A percentile compares a stretch with the other conserved stretches of the same genome.
phyloP scores from a whole-genome alignment of 1,140 invertebrate genomes.

The Trachymyrmex septentrionalis region DNA sequence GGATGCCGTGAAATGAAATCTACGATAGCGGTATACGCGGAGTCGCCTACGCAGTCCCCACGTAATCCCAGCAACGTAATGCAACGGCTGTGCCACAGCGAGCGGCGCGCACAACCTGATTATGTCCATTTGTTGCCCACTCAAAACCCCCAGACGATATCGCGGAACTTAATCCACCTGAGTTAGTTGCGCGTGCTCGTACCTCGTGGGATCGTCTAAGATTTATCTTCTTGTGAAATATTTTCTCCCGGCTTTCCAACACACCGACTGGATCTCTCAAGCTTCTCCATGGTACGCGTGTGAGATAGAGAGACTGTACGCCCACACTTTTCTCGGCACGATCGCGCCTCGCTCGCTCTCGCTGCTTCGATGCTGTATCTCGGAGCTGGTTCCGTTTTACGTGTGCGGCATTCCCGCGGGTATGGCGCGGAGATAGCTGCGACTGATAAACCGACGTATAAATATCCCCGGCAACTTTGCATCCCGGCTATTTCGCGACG shows the following conservation, averaged over 20 bases:
- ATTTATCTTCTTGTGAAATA: constrained; percentile 72
- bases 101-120: constrained; percentile 26
- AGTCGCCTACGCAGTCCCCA: background rate
- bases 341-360: background rate
- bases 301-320: background rate
- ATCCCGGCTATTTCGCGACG: constrained; percentile 21
- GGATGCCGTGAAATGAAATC: constrained; percentile 29
- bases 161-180: constrained; percentile 69
- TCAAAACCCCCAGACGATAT: constrained; percentile 34
- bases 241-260: constrained; percentile 57
- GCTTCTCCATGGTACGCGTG: background rate
- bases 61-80: constrained; percentile 58
- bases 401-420: constrained; percentile 53
- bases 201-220: constrained; percentile 64
- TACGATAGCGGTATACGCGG: background rate
- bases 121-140: constrained; percentile 66
- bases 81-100: constrained; percentile 44
- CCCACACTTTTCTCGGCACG: constrained; percentile 8
- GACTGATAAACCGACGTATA: constrained; percentile 71
- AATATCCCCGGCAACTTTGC: constrained; percentile 69
- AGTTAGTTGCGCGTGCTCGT: constrained; percentile 63
- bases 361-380: constrained; percentile 7
- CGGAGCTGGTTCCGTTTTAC: constrained; percentile 37
- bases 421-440: constrained; percentile 1
- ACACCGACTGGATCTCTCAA: constrained; percentile 4